phyloP scores from a whole-genome alignment of 2,888 invertebrate species.

The Aphodius sticticus region DNA sequence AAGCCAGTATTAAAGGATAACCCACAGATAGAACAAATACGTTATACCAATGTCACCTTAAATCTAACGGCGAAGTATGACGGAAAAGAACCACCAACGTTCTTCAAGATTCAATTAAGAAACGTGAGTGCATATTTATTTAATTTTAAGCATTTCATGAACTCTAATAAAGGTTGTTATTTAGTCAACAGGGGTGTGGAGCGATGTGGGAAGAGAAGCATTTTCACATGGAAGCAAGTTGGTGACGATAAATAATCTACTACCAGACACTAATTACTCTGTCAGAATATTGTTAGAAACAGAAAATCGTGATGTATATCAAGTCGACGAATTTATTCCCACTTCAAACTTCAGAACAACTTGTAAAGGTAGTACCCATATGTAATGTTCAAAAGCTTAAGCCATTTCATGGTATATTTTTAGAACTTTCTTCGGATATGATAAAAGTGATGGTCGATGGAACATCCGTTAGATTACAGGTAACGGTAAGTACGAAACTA shows the following conservation, averaged over 20 bases:
- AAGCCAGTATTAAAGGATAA: constrained; percentile 7
- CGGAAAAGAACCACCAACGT: neutral
- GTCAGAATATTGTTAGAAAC: neutral
- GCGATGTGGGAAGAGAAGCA: neutral
- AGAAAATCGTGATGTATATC: neutral
- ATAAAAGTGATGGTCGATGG: neutral
- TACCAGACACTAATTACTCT: neutral
- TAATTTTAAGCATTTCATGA: neutral
- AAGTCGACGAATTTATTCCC: neutral
- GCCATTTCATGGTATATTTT: neutral
- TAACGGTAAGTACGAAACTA: neutral
- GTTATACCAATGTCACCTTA: neutral
- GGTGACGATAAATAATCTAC: neutral
- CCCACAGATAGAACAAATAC: neutral
- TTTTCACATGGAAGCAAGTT: neutral
- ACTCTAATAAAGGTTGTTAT: neutral
- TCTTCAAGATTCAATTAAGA: neutral
- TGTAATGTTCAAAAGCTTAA: too few relatives aligned
- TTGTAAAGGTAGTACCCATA: neutral
- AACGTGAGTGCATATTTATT: neutral
- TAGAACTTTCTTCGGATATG: constrained; percentile 6
- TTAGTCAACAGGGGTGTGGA: neutral
- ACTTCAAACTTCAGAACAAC: neutral
- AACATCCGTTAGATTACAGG: neutral
- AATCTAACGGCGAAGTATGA: neutral